Evolutionary conservation across 2,797 vertebrate species (phyloP).

Genomic region (Pteropus rufus): DNA sequence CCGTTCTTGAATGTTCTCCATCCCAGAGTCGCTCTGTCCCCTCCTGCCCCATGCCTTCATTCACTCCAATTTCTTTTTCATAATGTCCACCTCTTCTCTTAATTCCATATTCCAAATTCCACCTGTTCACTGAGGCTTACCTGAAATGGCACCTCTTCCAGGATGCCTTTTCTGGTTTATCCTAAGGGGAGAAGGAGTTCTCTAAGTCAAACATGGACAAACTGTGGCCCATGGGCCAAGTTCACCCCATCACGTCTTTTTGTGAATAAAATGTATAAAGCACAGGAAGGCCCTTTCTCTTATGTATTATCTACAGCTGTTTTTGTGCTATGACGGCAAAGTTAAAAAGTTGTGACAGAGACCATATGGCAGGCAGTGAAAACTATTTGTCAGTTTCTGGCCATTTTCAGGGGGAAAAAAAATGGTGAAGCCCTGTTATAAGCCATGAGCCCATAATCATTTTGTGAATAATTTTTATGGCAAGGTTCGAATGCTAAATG

Average conservation of each 20-base stretch:
- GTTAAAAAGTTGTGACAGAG: no score
- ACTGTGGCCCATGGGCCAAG: accelerated
- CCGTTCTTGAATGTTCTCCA: accelerated
- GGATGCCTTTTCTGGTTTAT: neutral
- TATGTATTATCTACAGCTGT: no score
- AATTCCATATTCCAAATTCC: neutral
- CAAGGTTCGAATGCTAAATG: neutral
- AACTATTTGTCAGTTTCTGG: neutral
- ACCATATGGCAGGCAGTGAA: neutral
- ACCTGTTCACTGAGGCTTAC: neutral
- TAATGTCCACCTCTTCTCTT: neutral
- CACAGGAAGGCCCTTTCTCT: no score
- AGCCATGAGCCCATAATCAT: neutral
- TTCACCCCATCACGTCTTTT: neutral
- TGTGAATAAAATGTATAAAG: neutral
- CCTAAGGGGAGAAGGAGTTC: neutral
- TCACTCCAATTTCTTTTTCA: neutral
- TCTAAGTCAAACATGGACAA: neutral
- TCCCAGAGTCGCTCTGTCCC: neutral
- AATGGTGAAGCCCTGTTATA: neutral
- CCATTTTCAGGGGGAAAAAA: neutral
- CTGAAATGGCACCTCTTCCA: neutral
- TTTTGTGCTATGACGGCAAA: neutral
- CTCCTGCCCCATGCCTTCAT: accelerated
- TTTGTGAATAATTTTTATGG: neutral